A percentile compares a stretch with the other conserved stretches of the same genome.
Conservation (phyloP, 2,113 vertebrate genomes). For the Dryoscopus gambensis region DNA sequence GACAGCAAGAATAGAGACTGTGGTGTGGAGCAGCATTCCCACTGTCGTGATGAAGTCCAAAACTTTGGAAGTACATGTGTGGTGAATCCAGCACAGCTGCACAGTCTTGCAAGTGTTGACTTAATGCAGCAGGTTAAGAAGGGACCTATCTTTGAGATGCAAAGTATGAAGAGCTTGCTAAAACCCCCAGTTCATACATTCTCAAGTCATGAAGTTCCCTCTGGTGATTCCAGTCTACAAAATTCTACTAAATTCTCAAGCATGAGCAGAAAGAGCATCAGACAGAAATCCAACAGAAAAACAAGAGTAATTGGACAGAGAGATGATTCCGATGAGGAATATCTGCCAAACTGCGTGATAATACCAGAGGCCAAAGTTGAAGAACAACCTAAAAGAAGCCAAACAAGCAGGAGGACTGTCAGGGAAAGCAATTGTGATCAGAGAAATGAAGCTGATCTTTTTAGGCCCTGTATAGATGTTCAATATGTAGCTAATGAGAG, state of each 20-base stretch:
- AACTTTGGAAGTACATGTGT: background rate
- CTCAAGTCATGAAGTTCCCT: background rate
- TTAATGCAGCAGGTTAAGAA: background rate
- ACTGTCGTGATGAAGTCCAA: background rate
- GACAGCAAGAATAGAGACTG: background rate
- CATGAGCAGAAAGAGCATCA: background rate
- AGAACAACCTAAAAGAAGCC: background rate
- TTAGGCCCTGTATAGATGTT: background rate
- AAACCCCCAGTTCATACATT: background rate
- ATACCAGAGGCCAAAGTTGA: background rate
- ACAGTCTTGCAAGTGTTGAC: background rate
- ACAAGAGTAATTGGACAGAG: background rate
- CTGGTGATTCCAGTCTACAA: background rate
- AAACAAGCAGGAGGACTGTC: background rate
- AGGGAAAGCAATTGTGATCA: background rate
- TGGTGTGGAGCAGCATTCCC: background rate
- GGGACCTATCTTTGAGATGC: background rate
- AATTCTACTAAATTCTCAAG: background rate
- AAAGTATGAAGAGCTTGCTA: background rate
- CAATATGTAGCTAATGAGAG: background rate
- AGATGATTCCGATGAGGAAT: background rate
- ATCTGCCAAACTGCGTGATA: background rate
- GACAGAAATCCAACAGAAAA: slow-evolving; percentile 3
- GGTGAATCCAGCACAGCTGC: background rate
- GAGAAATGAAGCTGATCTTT: background rate